Conservation (phyloP, 2,888 invertebrate genomes). For the Congeria kusceri region DNA sequence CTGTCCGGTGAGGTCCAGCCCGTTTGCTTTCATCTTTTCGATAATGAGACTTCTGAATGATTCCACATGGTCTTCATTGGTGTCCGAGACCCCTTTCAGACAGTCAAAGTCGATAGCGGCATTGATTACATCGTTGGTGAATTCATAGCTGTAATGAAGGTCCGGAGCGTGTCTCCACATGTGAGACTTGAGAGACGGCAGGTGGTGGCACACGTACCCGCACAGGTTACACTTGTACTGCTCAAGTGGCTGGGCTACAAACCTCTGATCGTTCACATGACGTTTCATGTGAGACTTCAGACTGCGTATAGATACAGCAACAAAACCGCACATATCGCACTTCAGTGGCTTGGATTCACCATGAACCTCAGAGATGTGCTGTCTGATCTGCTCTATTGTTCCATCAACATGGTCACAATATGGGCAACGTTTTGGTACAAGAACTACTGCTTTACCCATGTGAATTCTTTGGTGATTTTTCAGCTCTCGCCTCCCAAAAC, state of each 20-base stretch:
- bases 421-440: slow-evolving; percentile 68
- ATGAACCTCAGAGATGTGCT: slow-evolving; percentile 63
- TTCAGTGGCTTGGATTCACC: slow-evolving; percentile 71
- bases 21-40: slow-evolving; percentile 67
- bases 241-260: slow-evolving; percentile 84
- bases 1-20: slow-evolving; percentile 58
- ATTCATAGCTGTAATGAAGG: slow-evolving; percentile 83
- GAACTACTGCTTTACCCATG: slow-evolving; percentile 32
- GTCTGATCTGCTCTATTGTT: slow-evolving; percentile 66
- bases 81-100: slow-evolving; percentile 69
- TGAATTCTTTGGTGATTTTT: slow-evolving; percentile 68
- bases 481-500: slow-evolving; percentile 67
- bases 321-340: slow-evolving; percentile 83
- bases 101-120: slow-evolving; percentile 83
- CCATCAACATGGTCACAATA: slow-evolving; percentile 74
- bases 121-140: slow-evolving; percentile 84
- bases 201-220: slow-evolving; percentile 84
- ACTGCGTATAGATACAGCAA: slow-evolving; percentile 82
- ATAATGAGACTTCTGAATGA: slow-evolving; percentile 59
- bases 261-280: slow-evolving; percentile 84
- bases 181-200: slow-evolving; percentile 84
- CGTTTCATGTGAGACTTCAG: slow-evolving; percentile 85
- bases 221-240: slow-evolving; percentile 85
- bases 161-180: slow-evolving; percentile 85
- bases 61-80: slow-evolving; percentile 60